These are phyloP conservation scores for Hypotaenidia philippensis DNA, from an alignment of 2,797 vertebrate genomes.

Conservation along the genomic window DNA sequence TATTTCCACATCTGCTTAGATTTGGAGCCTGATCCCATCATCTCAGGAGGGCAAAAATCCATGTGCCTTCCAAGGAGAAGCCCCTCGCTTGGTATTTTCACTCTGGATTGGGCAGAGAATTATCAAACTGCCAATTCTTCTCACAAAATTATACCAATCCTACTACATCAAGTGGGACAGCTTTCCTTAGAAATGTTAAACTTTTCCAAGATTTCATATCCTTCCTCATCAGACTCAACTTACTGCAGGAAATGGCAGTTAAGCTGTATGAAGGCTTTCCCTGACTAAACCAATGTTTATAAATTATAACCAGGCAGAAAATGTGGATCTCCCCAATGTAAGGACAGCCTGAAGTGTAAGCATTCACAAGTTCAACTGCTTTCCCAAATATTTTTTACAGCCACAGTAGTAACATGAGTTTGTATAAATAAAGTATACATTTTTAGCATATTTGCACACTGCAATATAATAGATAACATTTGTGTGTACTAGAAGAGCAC, in stretches of 20 bases:
- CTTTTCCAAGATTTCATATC: slow-evolving; percentile 52
- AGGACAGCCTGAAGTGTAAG: neutral
- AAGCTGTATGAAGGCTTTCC: slow-evolving; percentile 26
- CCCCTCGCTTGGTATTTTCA: slow-evolving; percentile 10
- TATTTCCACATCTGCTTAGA: slow-evolving; percentile 45
- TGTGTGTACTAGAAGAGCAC: neutral
- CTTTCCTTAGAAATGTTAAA: slow-evolving; percentile 10
- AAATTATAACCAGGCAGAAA: slow-evolving; percentile 54
- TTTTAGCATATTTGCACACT: slow-evolving; percentile 30
- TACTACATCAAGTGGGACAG: neutral
- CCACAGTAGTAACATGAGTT: slow-evolving; percentile 6
- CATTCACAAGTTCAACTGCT: slow-evolving; percentile 29
- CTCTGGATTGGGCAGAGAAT: neutral
- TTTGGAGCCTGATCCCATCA: neutral
- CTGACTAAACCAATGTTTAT: slow-evolving; percentile 34
- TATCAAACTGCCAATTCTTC: neutral
- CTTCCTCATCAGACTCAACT: slow-evolving; percentile 41
- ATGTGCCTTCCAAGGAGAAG: neutral
- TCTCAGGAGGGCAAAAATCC: neutral
- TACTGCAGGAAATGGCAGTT: slow-evolving; percentile 40
- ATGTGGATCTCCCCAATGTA: neutral
- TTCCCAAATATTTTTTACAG: slow-evolving; percentile 9
- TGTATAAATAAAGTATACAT: slow-evolving; percentile 44
- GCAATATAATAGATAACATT: slow-evolving; percentile 17
- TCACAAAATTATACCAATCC: neutral